Base-by-base conservation (phyloP, 2,113 vertebrate species). In the Ascaphus truei region DNA sequence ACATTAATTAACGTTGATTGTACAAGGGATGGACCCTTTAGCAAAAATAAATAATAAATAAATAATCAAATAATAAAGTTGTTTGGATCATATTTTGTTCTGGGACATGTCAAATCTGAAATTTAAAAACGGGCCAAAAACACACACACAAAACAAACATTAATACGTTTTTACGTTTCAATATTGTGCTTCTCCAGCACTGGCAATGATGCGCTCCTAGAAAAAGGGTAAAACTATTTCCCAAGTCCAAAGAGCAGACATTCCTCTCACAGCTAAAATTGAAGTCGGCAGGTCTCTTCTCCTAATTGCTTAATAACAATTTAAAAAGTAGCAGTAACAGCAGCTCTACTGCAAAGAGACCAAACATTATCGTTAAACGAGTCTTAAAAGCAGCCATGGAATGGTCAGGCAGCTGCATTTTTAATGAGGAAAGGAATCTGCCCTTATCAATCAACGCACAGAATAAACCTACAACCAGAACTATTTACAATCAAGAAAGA, bases 161-260 rank as follows among this genome's bases (percentile, higher is more conserved):
- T n/a, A n/a, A n/a, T n/a, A n/a, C n/a, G n/a, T n/a, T n/a, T n/a
- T n/a, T n/a, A n/a, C n/a, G n/a, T n/a, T n/a, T n/a, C n/a, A n/a
- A n/a, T n/a, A n/a, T n/a, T n/a, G n/a, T n/a, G n/a, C n/a, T n/a
- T n/a, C n/a, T n/a, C n/a, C n/a, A n/a, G n/a, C n/a, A n/a, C n/a
- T n/a, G n/a, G n/a, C n/a, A n/a, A n/a, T n/a, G n/a, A n/a, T n/a
- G n/a, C n/a, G n/a, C n/a, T n/a, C n/a, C n/a, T n/a, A n/a, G n/a
- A n/a, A n/a, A 59, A 59, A 50, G 66, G 31, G 66, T 68, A 59
- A 68, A 68, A 16, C 30, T 18, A 59, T 68, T 51, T 77, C 72
- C 76, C 33, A 77, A 4, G 43, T 75, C 18, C 62, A 78, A 79
- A 77, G 79, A 83, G 75, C 69, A 83, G 87, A 78, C 31, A 73